phyloP scores from a whole-genome alignment of 2,888 invertebrate genomes.

The Lamproptera curius region DNA sequence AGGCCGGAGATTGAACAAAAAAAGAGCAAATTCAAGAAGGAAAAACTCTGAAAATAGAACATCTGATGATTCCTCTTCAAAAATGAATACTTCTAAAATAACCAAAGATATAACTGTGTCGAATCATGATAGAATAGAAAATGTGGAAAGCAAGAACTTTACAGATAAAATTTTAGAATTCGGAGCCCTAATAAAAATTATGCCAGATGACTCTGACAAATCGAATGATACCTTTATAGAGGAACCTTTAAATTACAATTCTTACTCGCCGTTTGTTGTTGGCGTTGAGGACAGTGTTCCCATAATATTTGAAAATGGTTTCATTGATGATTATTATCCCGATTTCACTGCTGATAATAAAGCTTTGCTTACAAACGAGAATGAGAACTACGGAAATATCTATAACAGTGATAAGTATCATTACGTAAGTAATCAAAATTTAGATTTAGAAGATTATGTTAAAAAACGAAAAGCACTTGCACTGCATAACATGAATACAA shows the following conservation, averaged over 20 bases:
- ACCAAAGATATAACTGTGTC: not conserved
- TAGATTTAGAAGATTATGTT: constrained; percentile 22
- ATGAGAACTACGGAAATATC: constrained; percentile 35
- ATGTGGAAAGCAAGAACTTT: not conserved
- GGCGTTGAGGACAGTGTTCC: constrained; percentile 29
- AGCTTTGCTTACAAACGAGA: constrained; percentile 35
- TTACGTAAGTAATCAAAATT: constrained; percentile 41
- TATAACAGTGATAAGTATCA: constrained; percentile 43
- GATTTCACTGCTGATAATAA: constrained; percentile 46
- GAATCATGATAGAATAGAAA: not conserved
- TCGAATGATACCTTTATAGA: constrained; percentile 4
- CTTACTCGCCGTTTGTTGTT: constrained; percentile 26
- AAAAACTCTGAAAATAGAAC: not conserved
- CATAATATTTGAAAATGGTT: constrained; percentile 33
- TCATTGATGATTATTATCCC: constrained; percentile 58
- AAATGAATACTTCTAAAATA: too few relatives aligned
- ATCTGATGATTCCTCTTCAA: not conserved
- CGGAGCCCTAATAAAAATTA: too few relatives aligned
- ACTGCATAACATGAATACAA: constrained; percentile 22
- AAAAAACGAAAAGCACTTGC: constrained; percentile 23
- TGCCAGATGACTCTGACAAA: not conserved
- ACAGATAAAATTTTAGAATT: too few relatives aligned
- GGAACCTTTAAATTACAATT: constrained; percentile 15
- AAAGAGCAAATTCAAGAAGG: constrained; percentile 1
- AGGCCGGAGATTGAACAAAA: constrained; percentile 5